Evolutionary conservation across 2,113 vertebrate species (phyloP), one percentile per base, ranked within the genome.

Genomic region (Daubentonia madagascariensis): DNA sequence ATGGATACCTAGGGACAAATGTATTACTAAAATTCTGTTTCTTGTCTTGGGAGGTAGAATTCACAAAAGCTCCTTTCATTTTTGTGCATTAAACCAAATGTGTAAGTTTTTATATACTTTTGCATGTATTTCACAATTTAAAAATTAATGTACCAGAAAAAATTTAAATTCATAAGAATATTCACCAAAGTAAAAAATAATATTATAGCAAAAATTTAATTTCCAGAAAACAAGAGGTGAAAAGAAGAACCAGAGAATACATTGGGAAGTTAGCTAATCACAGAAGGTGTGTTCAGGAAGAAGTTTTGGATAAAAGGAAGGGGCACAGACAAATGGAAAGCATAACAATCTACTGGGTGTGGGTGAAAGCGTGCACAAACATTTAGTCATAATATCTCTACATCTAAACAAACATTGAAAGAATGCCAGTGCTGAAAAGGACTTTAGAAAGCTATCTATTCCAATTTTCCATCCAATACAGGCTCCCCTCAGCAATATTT

Each of bases 111-210:
- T 40, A 90, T 43, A 57, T 9, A 63, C 45, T 72, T 79, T 52
- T 79, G 30, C 91, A 72, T 40, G 67, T 94, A 72, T 61, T 91
- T 80, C 35, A 86, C n/a, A 75, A 95, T 76, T 75, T 52, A 50
- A 89, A 93, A 61, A 50, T 88, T 43, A 52, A 84, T 84, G 50
- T 23, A 93, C 28, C 50, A 76, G 79, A 78, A 95, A 94, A 68
- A n/a, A 14, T 40, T 84, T 18, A 50, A 70, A 67, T 79, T 78
- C 25, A 8, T 76, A 92, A 65, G 48, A 91, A 91, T 68, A 94
- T n/a, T 72, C 91, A 89, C 25, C 75, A 61, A 72, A 73, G 23
- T 78, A 70, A 83, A 70, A 92, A 90, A 81, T 45, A 85, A 50
- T 86, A 87, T 5, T 25, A 17, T 67, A 32, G 8, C 16, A 72